A percentile compares a stretch with the other conserved stretches of the same genome.
Evolutionary conservation across 2,113 vertebrate genomes (phyloP).

Genomic region (Syngnathus typhle): DNA sequence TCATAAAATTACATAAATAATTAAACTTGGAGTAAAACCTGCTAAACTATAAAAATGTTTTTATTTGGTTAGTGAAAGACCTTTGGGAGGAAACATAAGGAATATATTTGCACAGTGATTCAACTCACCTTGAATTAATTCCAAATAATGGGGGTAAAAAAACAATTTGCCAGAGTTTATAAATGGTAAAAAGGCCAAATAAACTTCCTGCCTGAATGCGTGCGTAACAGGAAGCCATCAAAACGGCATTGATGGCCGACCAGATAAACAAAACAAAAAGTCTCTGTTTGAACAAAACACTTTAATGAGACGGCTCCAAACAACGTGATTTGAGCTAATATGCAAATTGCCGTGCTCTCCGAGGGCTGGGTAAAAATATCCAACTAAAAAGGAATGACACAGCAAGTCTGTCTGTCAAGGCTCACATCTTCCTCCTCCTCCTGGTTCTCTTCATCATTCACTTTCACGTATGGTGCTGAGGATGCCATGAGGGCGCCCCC

Average conservation of each 20-base stretch:
- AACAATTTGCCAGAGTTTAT: neutral
- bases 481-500: slow-evolving; percentile 54
- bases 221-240: neutral
- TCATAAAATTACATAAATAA: no score
- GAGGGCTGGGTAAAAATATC: slow-evolving; percentile 9
- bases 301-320: slow-evolving; percentile 18
- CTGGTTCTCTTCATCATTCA: slow-evolving; percentile 4
- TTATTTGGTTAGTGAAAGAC: no score
- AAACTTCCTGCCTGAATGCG: neutral
- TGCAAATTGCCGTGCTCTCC: slow-evolving; percentile 1
- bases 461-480: neutral
- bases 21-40: no score
- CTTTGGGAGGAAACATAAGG: neutral
- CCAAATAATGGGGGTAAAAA: neutral
- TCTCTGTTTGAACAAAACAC: neutral
- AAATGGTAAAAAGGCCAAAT: neutral
- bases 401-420: slow-evolving; percentile 28
- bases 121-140: neutral
- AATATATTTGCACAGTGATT: neutral
- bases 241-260: neutral
- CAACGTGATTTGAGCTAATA: neutral
- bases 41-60: no score
- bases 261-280: slow-evolving; percentile 5
- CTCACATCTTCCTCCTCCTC: slow-evolving; percentile 7
- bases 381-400: slow-evolving; percentile 36